A percentile compares a stretch with the other conserved stretches of the same genome.
Evolutionary conservation across 2,113 vertebrate genomes (phyloP).

Genomic region (Eubucco bourcierii): DNA sequence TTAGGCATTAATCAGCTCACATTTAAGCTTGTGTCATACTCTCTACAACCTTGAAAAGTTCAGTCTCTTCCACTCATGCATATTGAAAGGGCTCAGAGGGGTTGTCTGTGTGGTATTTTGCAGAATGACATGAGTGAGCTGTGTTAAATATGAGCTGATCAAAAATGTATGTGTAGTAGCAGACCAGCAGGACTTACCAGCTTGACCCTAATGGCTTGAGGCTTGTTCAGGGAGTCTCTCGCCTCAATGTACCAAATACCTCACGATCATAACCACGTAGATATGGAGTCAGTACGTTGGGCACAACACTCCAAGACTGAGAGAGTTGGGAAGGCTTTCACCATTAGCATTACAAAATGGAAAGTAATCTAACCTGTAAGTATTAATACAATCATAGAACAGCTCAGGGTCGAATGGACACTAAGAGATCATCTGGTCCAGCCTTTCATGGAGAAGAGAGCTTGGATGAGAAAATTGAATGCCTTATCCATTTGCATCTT

Average conservation of each 20-base stretch:
- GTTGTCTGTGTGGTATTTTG: background rate
- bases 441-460: accelerated
- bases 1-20: background rate
- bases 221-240: background rate
- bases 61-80: background rate
- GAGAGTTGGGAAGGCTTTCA: background rate
- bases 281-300: accelerated
- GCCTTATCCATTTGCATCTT: background rate
- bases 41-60: background rate
- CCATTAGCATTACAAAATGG: background rate
- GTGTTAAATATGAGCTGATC: background rate
- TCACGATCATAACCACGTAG: background rate
- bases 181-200: background rate
- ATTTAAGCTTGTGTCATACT: background rate
- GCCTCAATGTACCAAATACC: background rate
- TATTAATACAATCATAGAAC: background rate
- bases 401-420: background rate
- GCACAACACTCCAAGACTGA: background rate
- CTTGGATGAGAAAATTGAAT: background rate
- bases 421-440: background rate
- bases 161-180: background rate
- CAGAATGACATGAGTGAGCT: background rate
- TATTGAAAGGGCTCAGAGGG: background rate
- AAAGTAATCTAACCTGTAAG: background rate
- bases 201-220: background rate